phyloP scores from a whole-genome alignment of 1,140 invertebrate genomes.

The Orius insidiosus region DNA sequence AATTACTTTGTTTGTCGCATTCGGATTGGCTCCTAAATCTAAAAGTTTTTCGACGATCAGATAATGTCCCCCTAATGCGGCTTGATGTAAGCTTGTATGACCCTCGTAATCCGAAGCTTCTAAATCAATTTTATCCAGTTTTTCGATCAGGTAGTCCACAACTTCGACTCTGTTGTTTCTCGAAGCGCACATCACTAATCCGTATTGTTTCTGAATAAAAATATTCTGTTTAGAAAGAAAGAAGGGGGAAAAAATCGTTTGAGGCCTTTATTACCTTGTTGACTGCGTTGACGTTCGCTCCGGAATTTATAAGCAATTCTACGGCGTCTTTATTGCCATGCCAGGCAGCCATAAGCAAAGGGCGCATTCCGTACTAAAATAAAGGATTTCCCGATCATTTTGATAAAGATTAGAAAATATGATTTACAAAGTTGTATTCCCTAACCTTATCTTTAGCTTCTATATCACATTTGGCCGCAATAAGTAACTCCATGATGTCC shows the following conservation, averaged over 20 bases:
- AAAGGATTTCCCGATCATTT: too few species aligned
- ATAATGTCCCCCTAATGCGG: slow-evolving; percentile 28
- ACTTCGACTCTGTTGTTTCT: slow-evolving; percentile 43
- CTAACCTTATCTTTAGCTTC: too few species aligned
- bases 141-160: slow-evolving; percentile 40
- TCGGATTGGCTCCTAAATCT: slow-evolving; percentile 39
- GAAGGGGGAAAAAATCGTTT: background rate
- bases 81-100: slow-evolving; percentile 31
- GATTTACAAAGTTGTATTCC: too few species aligned
- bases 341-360: too few species aligned
- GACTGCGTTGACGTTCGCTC: slow-evolving; percentile 49
- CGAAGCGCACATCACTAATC: slow-evolving; percentile 47
- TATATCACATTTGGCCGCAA: too few species aligned
- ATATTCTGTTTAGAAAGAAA: background rate
- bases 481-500: too few species aligned
- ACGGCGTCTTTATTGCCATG: too few species aligned
- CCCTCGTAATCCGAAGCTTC: slow-evolving; percentile 37
- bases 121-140: slow-evolving; percentile 36
- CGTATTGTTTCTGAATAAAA: slow-evolving; percentile 42
- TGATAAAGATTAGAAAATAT: too few species aligned
- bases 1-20: slow-evolving; percentile 34
- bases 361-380: too few species aligned
- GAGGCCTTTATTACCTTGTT: slow-evolving; percentile 43
- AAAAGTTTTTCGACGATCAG: slow-evolving; percentile 39
- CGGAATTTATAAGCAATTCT: too few species aligned